Base-by-base conservation (phyloP, 2,888 invertebrate species). In the Achlya flavicornis region DNA sequence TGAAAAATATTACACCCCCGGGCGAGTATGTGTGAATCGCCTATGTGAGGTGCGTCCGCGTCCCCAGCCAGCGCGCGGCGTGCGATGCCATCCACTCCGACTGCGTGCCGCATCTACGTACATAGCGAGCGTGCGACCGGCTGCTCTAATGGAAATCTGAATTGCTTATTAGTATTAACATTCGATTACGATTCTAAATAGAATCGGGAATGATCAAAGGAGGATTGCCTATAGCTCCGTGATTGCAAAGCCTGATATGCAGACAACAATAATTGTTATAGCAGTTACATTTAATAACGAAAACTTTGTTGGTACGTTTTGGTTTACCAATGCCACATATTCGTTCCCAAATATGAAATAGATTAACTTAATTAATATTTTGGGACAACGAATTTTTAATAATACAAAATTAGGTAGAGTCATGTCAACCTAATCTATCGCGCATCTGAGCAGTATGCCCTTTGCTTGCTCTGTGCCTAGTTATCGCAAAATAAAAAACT, bases 1-100 rank as follows among this genome's bases (percentile, higher is more conserved):
- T 85, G 92, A 91, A 92, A 92, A 92, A 91, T 91, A 91, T 92
- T 91, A 90, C 92, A 93, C 93, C 92, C 93, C 81, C 84, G 73
- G 92, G 92, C 90, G 83, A 79, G 79, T 78, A 78, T 83, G 84
- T 81, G 83, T 84, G 83, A 81, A 80, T 77, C 71, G 66, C 67
- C 64, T 71, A 60, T 60, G 43, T 60, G 60, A 19, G 19, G 38
- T 60, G 26, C 19, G 53, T 19, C 53, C 48, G 6, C 48, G n/a
- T 5, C 48, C 53, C 26, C 26, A 26, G 26, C 26, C 26, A 26
- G 26, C 26, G 2, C 26, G 16, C 7, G 19, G 3, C 53, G 16
- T 7, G 14, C 19, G 16, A 53, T 53, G 68, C 74, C 68, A 26
- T 26, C 26, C 26, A 78, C n/a, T n/a, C 76, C 81, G 79, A 74